Base-by-base conservation (phyloP, 2,888 invertebrate genomes). In the Yponomeuta malinellus region DNA sequence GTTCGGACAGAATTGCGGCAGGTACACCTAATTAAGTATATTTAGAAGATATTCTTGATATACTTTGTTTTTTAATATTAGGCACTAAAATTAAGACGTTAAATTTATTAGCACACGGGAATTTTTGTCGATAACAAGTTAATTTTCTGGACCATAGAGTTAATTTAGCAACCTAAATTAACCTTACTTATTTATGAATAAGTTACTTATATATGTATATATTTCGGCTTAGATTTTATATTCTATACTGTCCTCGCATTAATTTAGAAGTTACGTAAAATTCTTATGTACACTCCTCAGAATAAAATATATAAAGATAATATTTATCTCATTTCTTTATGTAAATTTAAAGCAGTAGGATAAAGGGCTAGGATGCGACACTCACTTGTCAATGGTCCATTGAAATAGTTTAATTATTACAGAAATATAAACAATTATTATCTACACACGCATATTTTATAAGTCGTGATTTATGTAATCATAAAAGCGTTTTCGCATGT, bases 221-320 rank as follows among this genome's bases (percentile, higher is more conserved):
- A 79, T 73, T 83, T 85, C 83, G 84, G 83, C 83, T 81, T 84
- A 84, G 82, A 79, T 76, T 82, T 81, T 68, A 10, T 68, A 68
- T 79, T 81, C 71, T 72, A 77, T 74, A 74, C 74, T 78, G 76
- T 78, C 77, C 75, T 78, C 76, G 75, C 71, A 75, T 74, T 78
- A 77, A 74, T 74, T 75, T 82, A 83, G 86, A 81, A 79, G 75
- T 81, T 85, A 87, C 81, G 79, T 78, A 81, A 85, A 87, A 86
- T 83, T 86, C 79, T 76, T 82, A 83, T 88, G 89, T 88, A 85
- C 82, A 80, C 81, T 80, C 79, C 75, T 84, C 85, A 77, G 82
- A 89, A 89, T 89, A 89, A 90, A 89, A 82, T 83, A 81, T 89
- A 87, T 87, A 83, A 87, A 85, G 81, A 82, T 81, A 63, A 70